These are phyloP conservation scores for Tenodera sinensis DNA, from an alignment of 2,888 invertebrate species.

Conservation along the genomic window DNA sequence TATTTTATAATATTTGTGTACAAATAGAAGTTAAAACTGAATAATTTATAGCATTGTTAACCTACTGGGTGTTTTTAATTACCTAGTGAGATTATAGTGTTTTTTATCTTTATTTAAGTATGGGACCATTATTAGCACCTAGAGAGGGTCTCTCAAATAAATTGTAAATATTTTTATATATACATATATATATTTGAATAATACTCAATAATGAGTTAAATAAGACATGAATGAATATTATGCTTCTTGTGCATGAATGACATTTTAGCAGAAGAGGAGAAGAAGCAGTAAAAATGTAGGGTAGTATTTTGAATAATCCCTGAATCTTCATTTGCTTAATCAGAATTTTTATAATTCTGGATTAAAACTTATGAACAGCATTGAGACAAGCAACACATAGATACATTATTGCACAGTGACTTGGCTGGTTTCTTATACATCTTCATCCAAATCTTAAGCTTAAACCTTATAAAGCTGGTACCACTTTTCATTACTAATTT, in stretches of 20 bases:
- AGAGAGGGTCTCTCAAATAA: background rate
- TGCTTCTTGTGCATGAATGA: background rate
- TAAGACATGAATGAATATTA: background rate
- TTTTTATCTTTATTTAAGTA: background rate
- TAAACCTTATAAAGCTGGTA: no score
- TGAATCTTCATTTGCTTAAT: background rate
- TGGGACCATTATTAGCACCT: background rate
- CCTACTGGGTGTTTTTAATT: background rate
- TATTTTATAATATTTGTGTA: no score
- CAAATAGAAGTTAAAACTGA: background rate
- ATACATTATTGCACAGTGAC: background rate
- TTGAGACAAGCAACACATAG: background rate
- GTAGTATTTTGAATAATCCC: background rate
- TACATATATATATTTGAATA: background rate
- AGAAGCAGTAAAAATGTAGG: background rate
- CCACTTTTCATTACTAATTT: no score
- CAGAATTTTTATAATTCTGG: background rate
- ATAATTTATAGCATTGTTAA: background rate
- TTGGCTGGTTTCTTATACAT: background rate
- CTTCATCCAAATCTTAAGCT: background rate
- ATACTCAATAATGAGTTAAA: background rate
- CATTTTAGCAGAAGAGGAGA: background rate
- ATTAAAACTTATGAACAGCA: background rate
- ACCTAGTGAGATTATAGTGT: background rate
- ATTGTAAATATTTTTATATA: background rate